A percentile compares a stretch with the other conserved stretches of the same genome.
These are phyloP conservation scores for Oophaga pumilio DNA, from an alignment of 2,113 vertebrate genomes.

Conservation along the genomic window DNA sequence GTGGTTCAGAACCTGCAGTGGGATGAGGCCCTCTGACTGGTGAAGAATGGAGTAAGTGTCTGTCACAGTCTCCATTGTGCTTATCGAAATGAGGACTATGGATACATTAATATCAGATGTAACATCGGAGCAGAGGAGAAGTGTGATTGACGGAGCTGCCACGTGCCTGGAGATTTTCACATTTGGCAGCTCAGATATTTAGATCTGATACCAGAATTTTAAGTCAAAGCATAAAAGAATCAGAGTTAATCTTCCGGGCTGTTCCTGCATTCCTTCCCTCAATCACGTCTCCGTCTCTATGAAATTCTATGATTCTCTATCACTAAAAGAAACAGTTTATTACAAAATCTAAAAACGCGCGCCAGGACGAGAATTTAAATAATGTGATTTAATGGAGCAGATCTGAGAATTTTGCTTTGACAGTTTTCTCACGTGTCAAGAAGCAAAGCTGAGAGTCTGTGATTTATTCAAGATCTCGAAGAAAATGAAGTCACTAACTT, in stretches of 20 bases:
- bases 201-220: neutral
- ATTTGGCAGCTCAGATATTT: neutral
- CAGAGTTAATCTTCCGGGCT: neutral
- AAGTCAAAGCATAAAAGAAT: slow-evolving; percentile 14
- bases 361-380: neutral
- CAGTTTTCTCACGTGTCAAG: neutral
- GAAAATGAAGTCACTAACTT: neutral
- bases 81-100: neutral
- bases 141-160: neutral
- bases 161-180: neutral
- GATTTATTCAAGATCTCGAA: slow-evolving; percentile 1
- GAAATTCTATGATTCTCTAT: neutral
- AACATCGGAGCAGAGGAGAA: neutral
- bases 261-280: neutral
- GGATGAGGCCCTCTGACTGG: neutral
- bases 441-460: neutral
- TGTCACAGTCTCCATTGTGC: neutral
- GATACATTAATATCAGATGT: neutral
- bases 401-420: neutral
- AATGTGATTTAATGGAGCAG: slow-evolving; percentile 11
- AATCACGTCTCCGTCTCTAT: neutral
- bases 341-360: slow-evolving; percentile 8
- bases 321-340: slow-evolving; percentile 1
- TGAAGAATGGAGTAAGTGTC: too few species aligned
- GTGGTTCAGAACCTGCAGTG: neutral